Evolutionary conservation across 2,113 vertebrate species (phyloP), one percentile per base, ranked within the genome.

Genomic region (Phycodurus eques): DNA sequence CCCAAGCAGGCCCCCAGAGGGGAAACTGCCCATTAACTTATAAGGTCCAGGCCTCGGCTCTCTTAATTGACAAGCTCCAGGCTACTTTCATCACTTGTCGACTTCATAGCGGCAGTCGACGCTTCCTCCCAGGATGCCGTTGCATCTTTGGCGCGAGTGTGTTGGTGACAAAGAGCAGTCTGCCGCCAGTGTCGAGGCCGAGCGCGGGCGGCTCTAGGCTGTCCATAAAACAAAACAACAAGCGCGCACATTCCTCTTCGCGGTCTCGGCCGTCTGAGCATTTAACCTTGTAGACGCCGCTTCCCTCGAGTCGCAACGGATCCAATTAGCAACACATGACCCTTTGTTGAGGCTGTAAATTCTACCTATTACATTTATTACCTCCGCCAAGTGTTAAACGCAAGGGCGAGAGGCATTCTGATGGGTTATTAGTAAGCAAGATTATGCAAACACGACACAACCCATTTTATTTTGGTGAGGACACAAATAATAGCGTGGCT

Each of bases 21-120:
- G 91, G 92, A 92, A 92, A 92, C 88, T 91, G 92, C 91, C 92
- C 92, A 93, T 94, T 95, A 95, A 95, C 91, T 95, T 94, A 94
- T 92, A 88, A 88, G 87, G 94, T 92, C 92, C 93, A 94, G 94
- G 93, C 93, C 90, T 89, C 85, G 86, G 88, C 90, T 93, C 90
- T 87, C 90, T 84, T 95, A 95, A 96, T 93, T 94, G 94, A 95
- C 93, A 94, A 94, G 93, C 93, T 95, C 93, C 92, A 94, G 94
- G 94, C 91, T 92, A 93, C 95, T 95, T 96, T 96, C 94, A 95
- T 95, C 94, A 94, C 94, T 94, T 95, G 94, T 95, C 93, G 91
- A 94, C 93, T 94, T 94, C 93, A 93, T 95, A 94, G 90, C 89
- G 71, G 91, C 94, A 94, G 92, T 93, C 94, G 92, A 93, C 94